Evolutionary conservation across 2,888 invertebrate genomes (phyloP), one percentile per base, ranked within the genome.

Genomic region (Amblyjoppa proteus): DNA sequence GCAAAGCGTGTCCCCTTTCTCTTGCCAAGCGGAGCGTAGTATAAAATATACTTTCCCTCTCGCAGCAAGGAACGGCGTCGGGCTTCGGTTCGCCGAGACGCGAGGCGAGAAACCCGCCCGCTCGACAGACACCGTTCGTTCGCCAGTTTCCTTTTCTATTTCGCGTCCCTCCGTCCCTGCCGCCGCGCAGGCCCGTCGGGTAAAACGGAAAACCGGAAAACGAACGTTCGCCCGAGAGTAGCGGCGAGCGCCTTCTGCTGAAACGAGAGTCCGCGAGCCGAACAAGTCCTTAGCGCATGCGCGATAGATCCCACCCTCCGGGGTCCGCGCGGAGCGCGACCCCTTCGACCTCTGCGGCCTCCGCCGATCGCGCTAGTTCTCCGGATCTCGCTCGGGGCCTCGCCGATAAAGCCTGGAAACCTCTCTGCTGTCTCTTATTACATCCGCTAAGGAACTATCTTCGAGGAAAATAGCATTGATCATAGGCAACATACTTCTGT

Each of bases 31-130:
- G 91, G 93, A 94, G 92, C 94, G 93, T 94, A 92, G 90, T 91
- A 93, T 91, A 93, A 93, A 93, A 93, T 93, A 93, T 93, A 94
- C 94, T 94, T 94, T 94, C 94, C 92, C 94, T 94, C 93, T 94
- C 92, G 91, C 88, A 89, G 88, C 76, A 69, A 64, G 58, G 73
- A 76, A 84, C 73, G 82, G 82, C 87, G 66, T 78, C 64, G 70
- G 74, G 49, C 77, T 66, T 69, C 74, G 71, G 69, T 61, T 68
- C 69, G 73, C 56, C 68, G 81, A 7, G 53, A 45, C 45, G 45
- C 45, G 45, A 45, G 45, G 45, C 45, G 45, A 45, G 45, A 45
- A 45, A 71, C 70, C 45, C 25, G 58, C 69, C 70, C 70, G 73
- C 70, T 41, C 28, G 66, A 80, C 82, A 83, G 83, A 87, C 74